Evolutionary conservation across 64 coral and sea anemone genomes (phyloP), one percentile per base, ranked within the genome.

Genomic region (Porites lutea): DNA sequence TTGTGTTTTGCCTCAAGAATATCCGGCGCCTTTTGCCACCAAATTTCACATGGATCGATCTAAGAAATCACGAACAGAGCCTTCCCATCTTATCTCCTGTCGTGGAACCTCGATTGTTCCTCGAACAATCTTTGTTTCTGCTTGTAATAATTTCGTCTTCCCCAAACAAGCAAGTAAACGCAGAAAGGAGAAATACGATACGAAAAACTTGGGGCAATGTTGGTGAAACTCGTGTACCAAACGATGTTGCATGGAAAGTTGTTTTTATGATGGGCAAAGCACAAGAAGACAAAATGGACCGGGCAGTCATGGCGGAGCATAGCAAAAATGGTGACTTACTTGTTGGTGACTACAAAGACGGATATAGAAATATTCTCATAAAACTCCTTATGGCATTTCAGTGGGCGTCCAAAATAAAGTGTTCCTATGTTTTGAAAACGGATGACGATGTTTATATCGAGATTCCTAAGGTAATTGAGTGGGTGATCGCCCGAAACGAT

Each of bases 391-490:
- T 90, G 71, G 68, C 93, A 10, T 95, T 79, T 69, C 74, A 79
- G n/a, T 98, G 96, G 96, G 93, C 89, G 23, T 10, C 93, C 16
- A 61, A 27, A 27, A 67, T 85, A 0, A 85, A 88, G 54, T 98
- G 88, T 37, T 21, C 67, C 21, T 92, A 86, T 71, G 11, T 92
- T 19, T 46, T 92, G 72, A 92, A 98, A 65, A 85, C 90, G 11
- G 96, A 98, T 68, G 93, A 95, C 49, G 96, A 98, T 86, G 87
- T 98, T 6, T 98, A 95, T 86, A 50, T 89, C 13, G 95, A 87
- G 71, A 87, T 98, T 66, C 93, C 89, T 3, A 83, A 86, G 52
- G 47, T 98, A 47, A 68, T 82, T 57, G 71, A 59, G 13, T 98
- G 96, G 96, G 50, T 98, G 13, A 84, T 74, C 22, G 68, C 60